These are phyloP conservation scores for Chlorops oryzae DNA, from an alignment of 1,140 invertebrate genomes.

Conservation along the genomic window DNA sequence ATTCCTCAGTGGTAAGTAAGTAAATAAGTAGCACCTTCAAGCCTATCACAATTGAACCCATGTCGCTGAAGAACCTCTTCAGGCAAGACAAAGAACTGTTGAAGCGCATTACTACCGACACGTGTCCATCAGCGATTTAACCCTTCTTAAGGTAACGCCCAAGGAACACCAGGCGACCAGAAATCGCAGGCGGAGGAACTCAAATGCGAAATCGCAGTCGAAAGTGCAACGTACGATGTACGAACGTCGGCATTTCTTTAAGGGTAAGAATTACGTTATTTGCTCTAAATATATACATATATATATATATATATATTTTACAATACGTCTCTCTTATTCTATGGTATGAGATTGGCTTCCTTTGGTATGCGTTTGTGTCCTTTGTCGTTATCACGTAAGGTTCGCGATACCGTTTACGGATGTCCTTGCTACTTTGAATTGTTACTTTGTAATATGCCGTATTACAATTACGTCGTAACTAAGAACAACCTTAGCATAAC, in stretches of 20 bases:
- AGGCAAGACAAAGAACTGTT: background rate
- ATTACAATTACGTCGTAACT: constrained; percentile 48
- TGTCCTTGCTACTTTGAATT: constrained; percentile 9
- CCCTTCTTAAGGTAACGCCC: constrained; percentile 50
- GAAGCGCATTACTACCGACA: constrained; percentile 28
- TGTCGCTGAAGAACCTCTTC: constrained; percentile 1
- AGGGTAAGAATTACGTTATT: no score
- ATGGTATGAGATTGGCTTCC: no score
- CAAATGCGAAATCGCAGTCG: background rate
- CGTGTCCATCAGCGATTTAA: constrained; percentile 48
- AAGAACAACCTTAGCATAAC: constrained; percentile 42
- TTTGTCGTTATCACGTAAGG: background rate
- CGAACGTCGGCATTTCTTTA: no score
- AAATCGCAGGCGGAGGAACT: background rate
- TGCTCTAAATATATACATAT: no score
- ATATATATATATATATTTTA: no score
- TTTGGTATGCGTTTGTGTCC: background rate
- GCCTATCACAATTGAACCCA: background rate
- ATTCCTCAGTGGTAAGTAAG: no score
- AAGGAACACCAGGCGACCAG: constrained; percentile 42
- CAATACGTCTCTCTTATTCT: no score
- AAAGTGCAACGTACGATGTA: background rate
- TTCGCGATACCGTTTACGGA: constrained; percentile 1
- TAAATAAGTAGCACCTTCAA: no score
- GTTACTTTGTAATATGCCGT: constrained; percentile 9